Conservation (phyloP, 2,113 vertebrate species). For the Origma solitaria region DNA sequence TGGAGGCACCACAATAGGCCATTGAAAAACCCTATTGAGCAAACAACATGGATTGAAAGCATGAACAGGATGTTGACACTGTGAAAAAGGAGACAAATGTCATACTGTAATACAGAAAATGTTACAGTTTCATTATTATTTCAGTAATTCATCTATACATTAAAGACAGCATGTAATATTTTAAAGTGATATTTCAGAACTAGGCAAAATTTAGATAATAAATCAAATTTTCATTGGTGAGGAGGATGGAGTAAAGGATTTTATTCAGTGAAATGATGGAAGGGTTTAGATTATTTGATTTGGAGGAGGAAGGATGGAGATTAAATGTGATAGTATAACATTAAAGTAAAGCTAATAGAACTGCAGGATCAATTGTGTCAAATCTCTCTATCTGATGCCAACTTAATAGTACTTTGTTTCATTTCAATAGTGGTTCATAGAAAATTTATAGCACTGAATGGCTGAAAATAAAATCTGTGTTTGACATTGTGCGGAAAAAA, state of each 20-base stretch:
- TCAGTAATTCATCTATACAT: background rate
- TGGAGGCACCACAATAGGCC: background rate
- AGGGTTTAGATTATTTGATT: background rate
- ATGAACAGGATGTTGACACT: background rate
- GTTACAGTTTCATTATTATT: background rate
- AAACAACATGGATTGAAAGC: background rate
- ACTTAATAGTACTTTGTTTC: background rate
- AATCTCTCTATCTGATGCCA: constrained; percentile 5
- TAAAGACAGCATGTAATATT: background rate
- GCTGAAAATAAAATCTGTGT: background rate
- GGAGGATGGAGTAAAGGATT: background rate
- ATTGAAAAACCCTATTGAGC: background rate
- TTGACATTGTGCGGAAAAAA: background rate
- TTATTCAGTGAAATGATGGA: background rate
- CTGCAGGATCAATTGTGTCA: background rate
- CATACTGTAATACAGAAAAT: background rate
- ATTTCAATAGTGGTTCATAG: background rate
- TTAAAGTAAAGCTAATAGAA: background rate
- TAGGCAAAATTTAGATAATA: background rate
- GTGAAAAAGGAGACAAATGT: background rate
- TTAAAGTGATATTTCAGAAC: background rate
- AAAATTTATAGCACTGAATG: background rate
- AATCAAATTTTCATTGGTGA: background rate
- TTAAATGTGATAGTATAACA: background rate
- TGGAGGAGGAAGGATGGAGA: background rate